A percentile compares a stretch with the other conserved stretches of the same genome.
Evolutionary conservation across 2,888 invertebrate species (phyloP).

Genomic region (Salpingus planirostris): DNA sequence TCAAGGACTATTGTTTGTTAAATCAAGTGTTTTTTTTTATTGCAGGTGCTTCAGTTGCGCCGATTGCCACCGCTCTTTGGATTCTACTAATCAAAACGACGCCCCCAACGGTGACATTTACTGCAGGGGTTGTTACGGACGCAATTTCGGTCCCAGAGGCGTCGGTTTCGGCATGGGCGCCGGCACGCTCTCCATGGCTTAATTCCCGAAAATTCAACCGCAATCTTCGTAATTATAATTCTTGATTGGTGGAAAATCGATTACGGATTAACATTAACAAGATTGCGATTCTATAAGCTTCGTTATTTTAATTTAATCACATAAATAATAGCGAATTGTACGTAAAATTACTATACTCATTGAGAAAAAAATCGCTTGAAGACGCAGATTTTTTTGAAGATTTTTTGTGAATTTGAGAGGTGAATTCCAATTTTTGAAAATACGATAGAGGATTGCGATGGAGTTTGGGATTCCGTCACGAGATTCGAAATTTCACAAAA

Average conservation of each 20-base stretch:
- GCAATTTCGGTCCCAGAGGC: conserved; percentile 80
- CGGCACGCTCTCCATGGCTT: conserved; percentile 83
- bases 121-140: conserved; percentile 83
- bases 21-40: no score
- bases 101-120: conserved; percentile 91
- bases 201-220: conserved; percentile 38
- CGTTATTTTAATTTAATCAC: no score
- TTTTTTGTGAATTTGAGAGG: no score
- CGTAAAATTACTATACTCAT: no score
- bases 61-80: conserved; percentile 75
- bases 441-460: conserved; percentile 19
- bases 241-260: no score
- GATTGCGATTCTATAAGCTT: no score
- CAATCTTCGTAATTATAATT: no score
- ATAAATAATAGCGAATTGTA: no score
- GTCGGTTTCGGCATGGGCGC: conserved; percentile 88
- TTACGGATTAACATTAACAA: no score
- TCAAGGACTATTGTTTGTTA: no score
- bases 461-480: no score
- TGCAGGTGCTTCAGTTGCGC: conserved; percentile 88
- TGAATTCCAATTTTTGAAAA: conserved; percentile 23
- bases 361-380: conserved; percentile 25
- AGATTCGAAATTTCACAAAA: no score
- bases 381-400: conserved; percentile 26
- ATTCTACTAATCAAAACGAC: conserved; percentile 84